Percentiles rank a stretch among this genome's conserved stretches.
Evolutionary conservation across 1,140 invertebrate genomes (phyloP).

Genomic region (Trissolcus basalis): DNA sequence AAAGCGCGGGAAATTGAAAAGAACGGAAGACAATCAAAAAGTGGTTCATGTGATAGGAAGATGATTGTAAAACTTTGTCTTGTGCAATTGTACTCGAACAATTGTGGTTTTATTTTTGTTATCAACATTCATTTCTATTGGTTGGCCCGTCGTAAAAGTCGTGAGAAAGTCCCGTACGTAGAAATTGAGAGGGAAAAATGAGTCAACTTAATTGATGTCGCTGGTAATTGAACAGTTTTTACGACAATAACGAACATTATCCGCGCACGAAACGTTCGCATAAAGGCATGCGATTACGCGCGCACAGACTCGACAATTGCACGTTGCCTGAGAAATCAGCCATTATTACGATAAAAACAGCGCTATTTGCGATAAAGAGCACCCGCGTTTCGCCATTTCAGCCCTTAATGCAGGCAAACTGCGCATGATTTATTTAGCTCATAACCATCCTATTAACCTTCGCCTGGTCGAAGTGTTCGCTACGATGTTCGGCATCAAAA

Average conservation of each 20-base stretch:
- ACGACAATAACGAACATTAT: neutral
- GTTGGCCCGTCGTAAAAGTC: neutral
- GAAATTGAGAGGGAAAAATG: neutral
- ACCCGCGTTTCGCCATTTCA: neutral
- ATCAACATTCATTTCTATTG: neutral
- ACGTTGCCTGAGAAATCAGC: conserved; percentile 21
- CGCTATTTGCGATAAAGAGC: neutral
- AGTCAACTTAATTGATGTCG: neutral
- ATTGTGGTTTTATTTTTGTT: too few species aligned
- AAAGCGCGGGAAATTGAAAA: too few species aligned
- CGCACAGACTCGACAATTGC: conserved; percentile 17
- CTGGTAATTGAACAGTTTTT: conserved; percentile 2
- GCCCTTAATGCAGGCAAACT: neutral
- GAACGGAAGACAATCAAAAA: too few species aligned
- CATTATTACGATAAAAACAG: conserved; percentile 13
- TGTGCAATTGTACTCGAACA: too few species aligned
- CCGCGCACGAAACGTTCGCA: conserved; percentile 1
- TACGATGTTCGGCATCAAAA: conserved; percentile 6
- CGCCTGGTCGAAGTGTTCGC: conserved; percentile 8
- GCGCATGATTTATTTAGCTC: neutral
- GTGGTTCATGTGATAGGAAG: too few species aligned
- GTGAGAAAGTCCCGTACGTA: neutral
- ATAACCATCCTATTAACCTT: neutral
- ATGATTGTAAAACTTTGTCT: too few species aligned
- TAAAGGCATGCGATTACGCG: conserved; percentile 8